Base-by-base conservation (phyloP, 2,888 invertebrate species). In the Cryptocheilus praepositus region DNA sequence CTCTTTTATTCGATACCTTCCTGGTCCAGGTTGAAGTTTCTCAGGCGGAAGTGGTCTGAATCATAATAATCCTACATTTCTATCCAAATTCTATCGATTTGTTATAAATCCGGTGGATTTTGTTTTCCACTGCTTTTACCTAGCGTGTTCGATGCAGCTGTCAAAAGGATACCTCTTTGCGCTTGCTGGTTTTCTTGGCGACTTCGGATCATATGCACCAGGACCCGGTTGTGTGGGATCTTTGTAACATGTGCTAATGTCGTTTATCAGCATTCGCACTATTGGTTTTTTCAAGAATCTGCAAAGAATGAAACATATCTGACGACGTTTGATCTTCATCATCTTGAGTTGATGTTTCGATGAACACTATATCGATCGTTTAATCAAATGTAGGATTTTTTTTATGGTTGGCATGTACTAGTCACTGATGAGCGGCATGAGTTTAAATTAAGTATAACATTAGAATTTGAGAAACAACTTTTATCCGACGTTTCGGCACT, bases 191-290 rank as follows among this genome's bases (percentile, higher is more conserved):
- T 64, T 73, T 21, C 45, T 28, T 0, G 60, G 62, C 0, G 43
- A 44, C 19, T 44, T 67, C 0, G 78, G 77, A 28, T 70, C 81
- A 71, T 92, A 91, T 61, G 87, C 81, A 0, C 89, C 89, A 0
- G 93, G 92, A 0, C 92, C 91, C 0, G 93, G 93, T 0, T 25
- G 25, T n/a, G n/a, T n/a, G n/a, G 91, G 89, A 57, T 89, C 87
- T 53, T 89, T 89, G 25, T 89, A 85, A 75, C 91, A 91, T 85
- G 91, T 88, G 0, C 90, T 85, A 15, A 90, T 66, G 74, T 92
- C 91, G 2, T 89, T 89, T 49, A 92, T 79, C 74, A 91, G 89
- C 60, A 85, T 88, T 13, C 92, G 88, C 0, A 90, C 88, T 54
- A 89, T 88, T 22, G 90, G 90, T 51, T 82, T 84, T 57, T 81